A percentile compares a stretch with the other conserved stretches of the same genome.
Conservation (phyloP, 2,797 vertebrate species). For the Potorous gilbertii region DNA sequence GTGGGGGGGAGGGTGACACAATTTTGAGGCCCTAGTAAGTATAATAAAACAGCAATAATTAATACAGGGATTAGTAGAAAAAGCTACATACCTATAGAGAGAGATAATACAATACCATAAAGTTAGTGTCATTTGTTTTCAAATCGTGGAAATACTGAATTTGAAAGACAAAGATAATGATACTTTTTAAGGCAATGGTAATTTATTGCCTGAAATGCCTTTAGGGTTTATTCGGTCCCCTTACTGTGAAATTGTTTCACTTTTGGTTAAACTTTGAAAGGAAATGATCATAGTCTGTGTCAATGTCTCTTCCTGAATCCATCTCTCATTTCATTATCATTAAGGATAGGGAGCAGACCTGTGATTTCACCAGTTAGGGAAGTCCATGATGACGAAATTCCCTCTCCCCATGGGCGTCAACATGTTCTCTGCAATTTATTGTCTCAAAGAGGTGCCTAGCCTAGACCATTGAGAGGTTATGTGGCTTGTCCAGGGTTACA, state of each 20-base stretch:
- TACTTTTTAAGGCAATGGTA: background rate
- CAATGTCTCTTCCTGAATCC: background rate
- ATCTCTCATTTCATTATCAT: background rate
- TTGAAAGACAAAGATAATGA: background rate
- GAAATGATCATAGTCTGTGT: background rate
- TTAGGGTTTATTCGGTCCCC: no score
- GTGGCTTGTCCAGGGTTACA: background rate
- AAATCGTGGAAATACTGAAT: background rate
- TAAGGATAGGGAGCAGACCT: background rate
- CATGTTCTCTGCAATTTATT: background rate
- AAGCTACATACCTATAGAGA: background rate
- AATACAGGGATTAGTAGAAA: background rate
- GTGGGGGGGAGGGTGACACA: background rate
- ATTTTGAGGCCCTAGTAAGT: background rate
- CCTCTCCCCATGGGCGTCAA: background rate
- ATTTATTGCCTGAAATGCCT: no score
- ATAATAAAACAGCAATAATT: background rate
- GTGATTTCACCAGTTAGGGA: background rate
- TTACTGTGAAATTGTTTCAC: background rate
- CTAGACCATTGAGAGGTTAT: background rate
- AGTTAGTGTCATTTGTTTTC: background rate
- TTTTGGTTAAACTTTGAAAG: background rate
- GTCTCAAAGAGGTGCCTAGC: background rate
- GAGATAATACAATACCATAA: background rate
- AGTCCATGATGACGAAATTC: background rate